Conservation (phyloP, 2,888 invertebrate species). For the Hermodice carunculata region DNA sequence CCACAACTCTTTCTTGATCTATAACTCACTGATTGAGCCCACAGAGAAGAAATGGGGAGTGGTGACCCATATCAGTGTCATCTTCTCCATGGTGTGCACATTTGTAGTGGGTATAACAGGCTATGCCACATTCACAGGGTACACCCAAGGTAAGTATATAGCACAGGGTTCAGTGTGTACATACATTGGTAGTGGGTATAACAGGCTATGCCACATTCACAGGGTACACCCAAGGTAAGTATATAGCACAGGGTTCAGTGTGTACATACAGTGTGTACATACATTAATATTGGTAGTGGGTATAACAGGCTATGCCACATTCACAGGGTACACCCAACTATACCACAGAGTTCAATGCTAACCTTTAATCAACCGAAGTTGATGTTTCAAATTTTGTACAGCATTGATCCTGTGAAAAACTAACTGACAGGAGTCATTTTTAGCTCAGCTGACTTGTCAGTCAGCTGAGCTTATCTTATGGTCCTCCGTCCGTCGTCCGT, state of each 20-base stretch:
- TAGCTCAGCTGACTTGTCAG: too few relatives aligned
- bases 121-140: conserved; percentile 84
- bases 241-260: too few relatives aligned
- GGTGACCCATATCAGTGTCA: conserved; percentile 84
- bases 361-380: too few relatives aligned
- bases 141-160: conserved; percentile 78
- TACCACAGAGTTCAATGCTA: neutral
- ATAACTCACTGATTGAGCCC: conserved; percentile 83
- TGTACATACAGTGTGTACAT: neutral
- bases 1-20: conserved; percentile 88
- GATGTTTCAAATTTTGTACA: too few relatives aligned
- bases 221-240: conserved; percentile 80
- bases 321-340: conserved; percentile 80
- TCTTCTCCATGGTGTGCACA: conserved; percentile 80
- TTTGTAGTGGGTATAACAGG: conserved; percentile 82
- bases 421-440: too few relatives aligned
- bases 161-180: neutral
- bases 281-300: conserved; percentile 75
- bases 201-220: conserved; percentile 86
- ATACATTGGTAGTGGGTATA: conserved; percentile 82
- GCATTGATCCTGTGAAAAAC: too few relatives aligned
- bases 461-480: too few relatives aligned
- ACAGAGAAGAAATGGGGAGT: conserved; percentile 83
- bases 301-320: conserved; percentile 83
- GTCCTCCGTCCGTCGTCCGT: too few relatives aligned